A percentile compares a stretch with the other conserved stretches of the same genome.
Conservation (phyloP, 2,113 vertebrate genomes). For the Bufo bufo region DNA sequence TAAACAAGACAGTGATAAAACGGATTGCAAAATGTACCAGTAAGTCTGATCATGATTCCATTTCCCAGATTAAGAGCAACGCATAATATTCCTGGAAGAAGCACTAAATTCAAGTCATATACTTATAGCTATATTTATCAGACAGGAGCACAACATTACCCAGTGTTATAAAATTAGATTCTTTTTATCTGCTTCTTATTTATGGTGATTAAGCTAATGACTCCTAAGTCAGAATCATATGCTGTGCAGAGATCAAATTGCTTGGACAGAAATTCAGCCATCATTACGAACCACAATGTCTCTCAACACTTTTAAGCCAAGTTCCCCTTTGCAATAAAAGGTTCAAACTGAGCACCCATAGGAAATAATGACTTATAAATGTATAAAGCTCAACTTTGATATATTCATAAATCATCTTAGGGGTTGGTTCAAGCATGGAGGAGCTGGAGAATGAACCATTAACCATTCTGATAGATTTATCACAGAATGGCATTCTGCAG, state of each 20-base stretch:
- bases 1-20: slow-evolving; percentile 31
- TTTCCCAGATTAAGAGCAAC: slow-evolving; percentile 39
- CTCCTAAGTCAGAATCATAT: neutral
- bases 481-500: too few relatives aligned
- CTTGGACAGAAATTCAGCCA: neutral
- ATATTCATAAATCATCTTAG: too few relatives aligned
- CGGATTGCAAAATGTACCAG: slow-evolving; percentile 34
- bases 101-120: slow-evolving; percentile 36
- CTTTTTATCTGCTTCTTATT: neutral
- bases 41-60: slow-evolving; percentile 29
- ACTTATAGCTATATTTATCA: slow-evolving; percentile 16
- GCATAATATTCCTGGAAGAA: slow-evolving; percentile 38
- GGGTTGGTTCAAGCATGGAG: too few relatives aligned
- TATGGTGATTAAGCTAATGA: neutral
- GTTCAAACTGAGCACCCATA: too few relatives aligned
- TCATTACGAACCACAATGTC: neutral
- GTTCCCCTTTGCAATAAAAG: too few relatives aligned
- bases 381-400: too few relatives aligned
- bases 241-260: neutral
- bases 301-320: too few relatives aligned
- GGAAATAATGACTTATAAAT: too few relatives aligned
- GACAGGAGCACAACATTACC: neutral
- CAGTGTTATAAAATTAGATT: neutral
- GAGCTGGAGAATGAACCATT: too few relatives aligned
- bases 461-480: too few relatives aligned